A percentile compares a stretch with the other conserved stretches of the same genome.
Conservation (phyloP, 2,113 vertebrate species). For the Riparia riparia region DNA sequence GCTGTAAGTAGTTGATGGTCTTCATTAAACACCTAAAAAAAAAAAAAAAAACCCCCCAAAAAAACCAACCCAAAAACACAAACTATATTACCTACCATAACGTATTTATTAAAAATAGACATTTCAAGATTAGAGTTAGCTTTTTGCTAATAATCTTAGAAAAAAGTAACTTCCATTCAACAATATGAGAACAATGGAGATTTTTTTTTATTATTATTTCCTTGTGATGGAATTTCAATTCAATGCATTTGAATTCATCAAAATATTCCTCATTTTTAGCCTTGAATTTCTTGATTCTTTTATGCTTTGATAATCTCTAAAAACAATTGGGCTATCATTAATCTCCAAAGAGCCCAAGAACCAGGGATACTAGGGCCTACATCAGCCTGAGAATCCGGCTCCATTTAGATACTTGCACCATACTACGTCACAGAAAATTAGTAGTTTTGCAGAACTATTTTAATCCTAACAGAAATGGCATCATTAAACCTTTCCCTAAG, state of each 20-base stretch:
- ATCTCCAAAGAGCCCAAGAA: background rate
- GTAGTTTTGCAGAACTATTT: background rate
- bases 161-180: background rate
- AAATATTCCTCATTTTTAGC: background rate
- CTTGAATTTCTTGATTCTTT: background rate
- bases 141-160: background rate
- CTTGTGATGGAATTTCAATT: background rate
- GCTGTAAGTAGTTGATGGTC: background rate
- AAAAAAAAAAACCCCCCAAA: background rate
- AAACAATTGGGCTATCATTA: background rate
- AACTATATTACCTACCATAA: background rate
- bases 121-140: background rate
- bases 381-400: background rate
- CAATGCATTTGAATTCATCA: background rate
- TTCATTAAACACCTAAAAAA: background rate
- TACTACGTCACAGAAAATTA: background rate
- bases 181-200: background rate
- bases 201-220: background rate
- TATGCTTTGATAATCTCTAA: background rate
- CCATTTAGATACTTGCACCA: background rate
- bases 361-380: background rate
- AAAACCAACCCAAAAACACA: no score
- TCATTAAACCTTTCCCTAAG: background rate
- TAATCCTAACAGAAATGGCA: background rate
- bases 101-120: background rate